Evolutionary conservation across 2,797 vertebrate species (phyloP).

Genomic region (Argentina silus): DNA sequence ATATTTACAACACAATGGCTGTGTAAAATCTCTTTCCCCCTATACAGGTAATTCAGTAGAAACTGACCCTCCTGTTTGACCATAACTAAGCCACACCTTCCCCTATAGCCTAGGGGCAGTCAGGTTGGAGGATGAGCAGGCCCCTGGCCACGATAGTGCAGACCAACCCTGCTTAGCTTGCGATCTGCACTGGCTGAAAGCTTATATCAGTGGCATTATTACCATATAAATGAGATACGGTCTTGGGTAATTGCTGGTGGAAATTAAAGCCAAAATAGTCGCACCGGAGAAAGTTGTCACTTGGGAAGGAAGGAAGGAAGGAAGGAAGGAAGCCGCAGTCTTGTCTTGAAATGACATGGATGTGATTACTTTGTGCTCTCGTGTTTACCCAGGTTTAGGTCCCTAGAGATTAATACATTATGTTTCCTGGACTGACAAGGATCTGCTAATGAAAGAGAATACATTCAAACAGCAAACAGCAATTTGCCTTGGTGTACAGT

Average conservation of each 20-base stretch:
- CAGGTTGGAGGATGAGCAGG: conserved; percentile 57
- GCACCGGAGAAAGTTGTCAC: conserved; percentile 56
- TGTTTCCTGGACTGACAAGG: conserved; percentile 4
- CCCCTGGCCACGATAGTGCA: conserved; percentile 56
- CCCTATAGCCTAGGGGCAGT: conserved; percentile 54
- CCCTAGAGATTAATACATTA: background rate
- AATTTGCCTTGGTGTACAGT: background rate
- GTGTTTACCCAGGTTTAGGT: conserved; percentile 13
- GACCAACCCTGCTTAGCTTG: conserved; percentile 53
- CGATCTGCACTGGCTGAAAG: conserved; percentile 47
- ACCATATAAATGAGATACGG: conserved; percentile 83
- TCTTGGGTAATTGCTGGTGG: conserved; percentile 72
- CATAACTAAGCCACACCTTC: conserved; percentile 56
- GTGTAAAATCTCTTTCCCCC: conserved; percentile 56
- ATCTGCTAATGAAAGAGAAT: background rate
- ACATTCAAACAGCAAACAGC: background rate
- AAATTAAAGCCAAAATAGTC: conserved; percentile 68
- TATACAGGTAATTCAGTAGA: background rate
- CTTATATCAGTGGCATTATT: conserved; percentile 71
- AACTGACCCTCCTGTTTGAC: conserved; percentile 37
- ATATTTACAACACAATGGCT: conserved; percentile 57
- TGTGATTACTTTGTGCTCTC: conserved; percentile 1
- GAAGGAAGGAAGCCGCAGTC: conserved; percentile 14
- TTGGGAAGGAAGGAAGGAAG: conserved; percentile 36
- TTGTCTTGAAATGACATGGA: conserved; percentile 26